Evolutionary conservation across 2,888 invertebrate genomes (phyloP).

Genomic region (Drosophila demipolita): DNA sequence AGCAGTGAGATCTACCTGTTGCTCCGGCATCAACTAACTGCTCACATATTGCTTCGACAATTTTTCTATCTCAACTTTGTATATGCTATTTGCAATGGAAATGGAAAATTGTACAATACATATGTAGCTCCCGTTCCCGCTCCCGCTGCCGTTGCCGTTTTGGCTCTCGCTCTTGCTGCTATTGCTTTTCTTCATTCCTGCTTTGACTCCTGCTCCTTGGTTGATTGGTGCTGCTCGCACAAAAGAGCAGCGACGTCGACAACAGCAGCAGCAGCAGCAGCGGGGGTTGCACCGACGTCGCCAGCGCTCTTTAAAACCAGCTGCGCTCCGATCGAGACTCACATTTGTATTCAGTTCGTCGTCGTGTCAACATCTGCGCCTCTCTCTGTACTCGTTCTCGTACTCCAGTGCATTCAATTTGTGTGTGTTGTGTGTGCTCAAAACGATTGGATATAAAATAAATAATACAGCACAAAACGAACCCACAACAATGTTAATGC

Average conservation of each 20-base stretch:
- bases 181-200: slow-evolving; percentile 19
- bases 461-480: slow-evolving; percentile 50
- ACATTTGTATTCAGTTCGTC: slow-evolving; percentile 68
- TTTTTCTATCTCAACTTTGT: slow-evolving; percentile 38
- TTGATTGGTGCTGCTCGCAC: slow-evolving; percentile 46
- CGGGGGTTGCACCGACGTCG: slow-evolving; percentile 55
- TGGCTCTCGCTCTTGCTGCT: slow-evolving; percentile 22
- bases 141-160: slow-evolving; percentile 12
- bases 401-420: slow-evolving; percentile 53
- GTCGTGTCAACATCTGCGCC: slow-evolving; percentile 69
- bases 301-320: slow-evolving; percentile 65
- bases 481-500: slow-evolving; percentile 52
- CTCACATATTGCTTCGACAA: slow-evolving; percentile 56
- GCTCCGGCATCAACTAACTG: slow-evolving; percentile 36
- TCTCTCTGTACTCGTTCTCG: slow-evolving; percentile 52
- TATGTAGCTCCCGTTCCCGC: slow-evolving; percentile 31
- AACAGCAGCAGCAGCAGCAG: slow-evolving; percentile 30
- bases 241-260: slow-evolving; percentile 62
- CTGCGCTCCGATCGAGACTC: slow-evolving; percentile 43
- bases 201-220: slow-evolving; percentile 29
- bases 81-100: slow-evolving; percentile 39
- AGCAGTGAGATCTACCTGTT: slow-evolving; percentile 61
- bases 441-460: slow-evolving; percentile 53
- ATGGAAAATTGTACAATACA: slow-evolving; percentile 45
- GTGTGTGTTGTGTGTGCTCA: slow-evolving; percentile 54